phyloP scores from a whole-genome alignment of 2,888 invertebrate species.

The Catocala fraxini region DNA sequence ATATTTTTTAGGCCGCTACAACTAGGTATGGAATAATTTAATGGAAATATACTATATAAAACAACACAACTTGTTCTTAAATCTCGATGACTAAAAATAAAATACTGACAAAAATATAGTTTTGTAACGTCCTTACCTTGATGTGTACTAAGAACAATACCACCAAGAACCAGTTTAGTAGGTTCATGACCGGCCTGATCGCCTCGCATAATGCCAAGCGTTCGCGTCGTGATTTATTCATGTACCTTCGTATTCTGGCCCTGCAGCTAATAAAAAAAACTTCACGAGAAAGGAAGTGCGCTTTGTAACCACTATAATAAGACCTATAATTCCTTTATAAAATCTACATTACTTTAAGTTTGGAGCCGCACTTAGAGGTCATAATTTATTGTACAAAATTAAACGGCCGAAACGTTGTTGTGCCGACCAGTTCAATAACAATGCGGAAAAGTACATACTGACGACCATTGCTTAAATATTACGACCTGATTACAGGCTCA shows the following conservation, averaged over 20 bases:
- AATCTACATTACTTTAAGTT: slow-evolving; percentile 26
- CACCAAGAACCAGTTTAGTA: slow-evolving; percentile 81
- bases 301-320: slow-evolving; percentile 47
- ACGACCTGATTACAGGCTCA: background rate
- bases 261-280: slow-evolving; percentile 60
- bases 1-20: too few relatives aligned
- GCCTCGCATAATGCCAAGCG: slow-evolving; percentile 71
- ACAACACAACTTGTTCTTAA: too few relatives aligned
- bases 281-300: slow-evolving; percentile 58
- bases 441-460: slow-evolving; percentile 35
- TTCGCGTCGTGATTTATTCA: slow-evolving; percentile 75
- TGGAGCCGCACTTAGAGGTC: slow-evolving; percentile 31
- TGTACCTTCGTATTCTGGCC: slow-evolving; percentile 54
- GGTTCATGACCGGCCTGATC: slow-evolving; percentile 80
- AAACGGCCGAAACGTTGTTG: slow-evolving; percentile 4
- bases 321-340: slow-evolving; percentile 49
- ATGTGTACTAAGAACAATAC: slow-evolving; percentile 70
- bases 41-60: too few relatives aligned
- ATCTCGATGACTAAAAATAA: too few relatives aligned
- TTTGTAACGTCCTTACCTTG: slow-evolving; percentile 48
- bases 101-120: slow-evolving; percentile 24
- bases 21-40: too few relatives aligned
- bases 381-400: slow-evolving; percentile 25
- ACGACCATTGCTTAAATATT: slow-evolving; percentile 24
- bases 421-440: slow-evolving; percentile 15